Base-by-base conservation (phyloP, 2,888 invertebrate species). In the Cecidostiba fungosa region DNA sequence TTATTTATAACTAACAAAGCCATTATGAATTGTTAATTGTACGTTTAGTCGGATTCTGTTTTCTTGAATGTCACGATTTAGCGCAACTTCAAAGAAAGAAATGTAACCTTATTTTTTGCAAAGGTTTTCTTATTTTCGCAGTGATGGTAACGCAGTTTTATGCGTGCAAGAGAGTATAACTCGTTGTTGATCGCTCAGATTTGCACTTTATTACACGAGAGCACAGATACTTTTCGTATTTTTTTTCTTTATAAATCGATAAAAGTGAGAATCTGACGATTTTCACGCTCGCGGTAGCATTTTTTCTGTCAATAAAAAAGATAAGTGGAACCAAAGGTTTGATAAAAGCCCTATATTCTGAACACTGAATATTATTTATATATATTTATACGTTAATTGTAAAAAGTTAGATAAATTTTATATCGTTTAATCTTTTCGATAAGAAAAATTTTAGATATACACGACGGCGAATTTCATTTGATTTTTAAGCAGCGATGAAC, bases 91-190 rank as follows among this genome's bases (percentile, higher is more conserved):
- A 32, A 39, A 54, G 8, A 39, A 79, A 79, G 36, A 62, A 73
- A 29, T 4, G 19, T 72, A 29, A 77, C 69, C 76, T 82, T 83
- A 74, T 66, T 79, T 85, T 85, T 82, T 66, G 47, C 62, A n/a
- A 78, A 59, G 66, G 29, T 82, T 72, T 79, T 72, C 16, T 79
- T 10, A 39, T 76, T 76, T 50, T 73, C 47, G 59, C 77, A 85
- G 77, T 54, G 79, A 36, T 77, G 62, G 79, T 79, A 79, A 85
- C 85, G 87, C 87, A 87, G 87, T 87, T 87, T 87, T 87, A 87
- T 87, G 87, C 85, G 87, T 87, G 50, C 36, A 77, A 82, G 29
- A 72, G 47, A 83, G 29, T 74, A 43, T 77, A 62, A 83, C 43
- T 82, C 47, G 43, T 82, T 54, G 78, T 77, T 73, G 50, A 72